Evolutionary conservation across 2,113 vertebrate genomes (phyloP), one percentile per base, ranked within the genome.

Genomic region (Megaleporinus macrocephalus): DNA sequence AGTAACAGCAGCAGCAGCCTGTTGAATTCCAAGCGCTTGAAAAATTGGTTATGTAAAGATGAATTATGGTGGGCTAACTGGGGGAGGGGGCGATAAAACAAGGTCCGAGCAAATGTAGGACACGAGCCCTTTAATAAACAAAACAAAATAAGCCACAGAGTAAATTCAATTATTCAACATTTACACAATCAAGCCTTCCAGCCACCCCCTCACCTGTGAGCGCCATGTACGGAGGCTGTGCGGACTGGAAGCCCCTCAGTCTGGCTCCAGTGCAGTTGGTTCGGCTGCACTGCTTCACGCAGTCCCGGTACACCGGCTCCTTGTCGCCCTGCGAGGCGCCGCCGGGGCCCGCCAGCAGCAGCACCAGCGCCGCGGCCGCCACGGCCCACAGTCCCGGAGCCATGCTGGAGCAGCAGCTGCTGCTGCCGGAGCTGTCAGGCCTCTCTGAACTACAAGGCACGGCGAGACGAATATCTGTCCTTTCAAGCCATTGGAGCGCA

Each of bases 151-250:
- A 36, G 3, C 3, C 36, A 36, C 36, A 36, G n/a, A n/a, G n/a
- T n/a, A n/a, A n/a, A n/a, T n/a, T n/a, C n/a, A n/a, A n/a, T n/a
- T n/a, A n/a, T n/a, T n/a, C n/a, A n/a, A n/a, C n/a, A n/a, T n/a
- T n/a, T n/a, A n/a, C n/a, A n/a, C n/a, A n/a, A n/a, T n/a, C n/a
- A n/a, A n/a, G n/a, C n/a, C n/a, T n/a, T n/a, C n/a, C n/a, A 44
- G 9, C 4, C 9, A 44, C 4, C 4, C 41, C 41, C 41, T 44
- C 41, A 95, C 92, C 93, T 87, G 93, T 95, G 76, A 98, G 93
- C 49, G 92, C 94, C 97, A 99, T 99, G 93, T 99, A 98, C n/a
- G 95, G 95, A 80, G 97, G 96, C 89, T 98, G 97, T 18, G 86
- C 86, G 29, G 95, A 95, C 86, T 96, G 94, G 90, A 98, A 99